These are phyloP conservation scores for Taenioides sp. DNA, from an alignment of 2,797 vertebrate genomes.

Conservation along the genomic window DNA sequence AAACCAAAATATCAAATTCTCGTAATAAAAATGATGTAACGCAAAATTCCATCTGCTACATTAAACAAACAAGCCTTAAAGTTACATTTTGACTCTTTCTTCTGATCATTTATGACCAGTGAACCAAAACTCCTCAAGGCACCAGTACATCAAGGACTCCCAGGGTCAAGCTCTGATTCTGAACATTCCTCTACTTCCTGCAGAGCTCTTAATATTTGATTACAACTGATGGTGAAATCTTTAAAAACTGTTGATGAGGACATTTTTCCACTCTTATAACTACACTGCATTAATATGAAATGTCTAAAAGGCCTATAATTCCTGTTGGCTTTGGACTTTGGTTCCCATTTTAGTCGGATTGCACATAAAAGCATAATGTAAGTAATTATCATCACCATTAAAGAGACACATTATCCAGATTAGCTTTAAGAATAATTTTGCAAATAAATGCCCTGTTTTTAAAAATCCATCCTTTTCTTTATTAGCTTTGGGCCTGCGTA, in stretches of 20 bases:
- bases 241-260: constrained; percentile 46
- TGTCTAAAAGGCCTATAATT: constrained; percentile 2
- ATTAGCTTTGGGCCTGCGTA: constrained; percentile 14
- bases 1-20: not conserved
- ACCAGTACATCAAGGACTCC: constrained; percentile 1
- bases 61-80: not conserved
- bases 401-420: constrained; percentile 11
- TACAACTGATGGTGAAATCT: constrained; percentile 55
- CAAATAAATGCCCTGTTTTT: constrained; percentile 25
- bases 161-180: constrained; percentile 8
- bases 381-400: constrained; percentile 38
- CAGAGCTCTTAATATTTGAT: constrained; percentile 55
- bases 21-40: not conserved
- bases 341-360: constrained; percentile 4
- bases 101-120: not conserved
- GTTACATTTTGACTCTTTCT: constrained; percentile 1
- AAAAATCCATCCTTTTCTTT: constrained; percentile 10
- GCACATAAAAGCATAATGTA: constrained; percentile 28
- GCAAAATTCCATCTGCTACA: not conserved
- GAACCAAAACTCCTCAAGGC: not conserved
- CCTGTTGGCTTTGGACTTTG: not conserved
- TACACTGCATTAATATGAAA: constrained; percentile 40
- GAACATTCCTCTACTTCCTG: constrained; percentile 16
- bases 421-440: constrained; percentile 14
- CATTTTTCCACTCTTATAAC: constrained; percentile 28